These are phyloP conservation scores for Sanderia malayensis DNA, from an alignment of 30 jellyfish, hydroid and myxozoan species.

Conservation along the genomic window DNA sequence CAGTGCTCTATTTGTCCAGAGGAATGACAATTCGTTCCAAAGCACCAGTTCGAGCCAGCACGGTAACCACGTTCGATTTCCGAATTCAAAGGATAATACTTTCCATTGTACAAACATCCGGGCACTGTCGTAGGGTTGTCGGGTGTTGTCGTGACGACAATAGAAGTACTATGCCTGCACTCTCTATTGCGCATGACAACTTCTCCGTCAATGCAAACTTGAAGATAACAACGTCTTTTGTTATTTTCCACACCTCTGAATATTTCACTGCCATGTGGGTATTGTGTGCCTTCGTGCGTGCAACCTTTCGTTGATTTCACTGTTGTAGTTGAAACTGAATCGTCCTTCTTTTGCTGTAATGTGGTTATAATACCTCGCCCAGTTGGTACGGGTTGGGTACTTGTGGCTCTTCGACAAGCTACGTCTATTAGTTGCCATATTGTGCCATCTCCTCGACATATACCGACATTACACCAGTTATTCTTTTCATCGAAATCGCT, in stretches of 20 bases:
- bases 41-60: conserved; percentile 23
- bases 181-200: conserved; percentile 15
- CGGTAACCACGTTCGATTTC: conserved; percentile 22
- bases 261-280: conserved; percentile 42
- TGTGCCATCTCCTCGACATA: conserved; percentile 23
- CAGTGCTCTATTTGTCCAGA: conserved; percentile 22
- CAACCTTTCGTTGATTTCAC: conserved; percentile 11
- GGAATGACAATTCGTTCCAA: conserved; percentile 18
- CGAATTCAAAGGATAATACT: conserved; percentile 17
- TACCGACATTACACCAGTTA: conserved; percentile 51
- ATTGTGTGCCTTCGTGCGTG: conserved; percentile 34
- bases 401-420: conserved; percentile 7
- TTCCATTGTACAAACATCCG: conserved; percentile 20
- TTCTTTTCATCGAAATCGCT: conserved; percentile 12
- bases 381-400: neutral
- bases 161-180: neutral
- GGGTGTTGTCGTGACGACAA: neutral
- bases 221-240: conserved; percentile 19
- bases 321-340: neutral
- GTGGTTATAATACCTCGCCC: neutral
- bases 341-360: conserved; percentile 3
- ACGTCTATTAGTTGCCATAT: conserved; percentile 49
- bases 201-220: conserved; percentile 30
- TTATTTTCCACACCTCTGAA: conserved; percentile 42
- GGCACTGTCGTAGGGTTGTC: neutral